A percentile compares a stretch with the other conserved stretches of the same genome.
These are phyloP conservation scores for Micromussa lordhowensis DNA, from an alignment of 92 coral and sea anemone species.

Conservation along the genomic window DNA sequence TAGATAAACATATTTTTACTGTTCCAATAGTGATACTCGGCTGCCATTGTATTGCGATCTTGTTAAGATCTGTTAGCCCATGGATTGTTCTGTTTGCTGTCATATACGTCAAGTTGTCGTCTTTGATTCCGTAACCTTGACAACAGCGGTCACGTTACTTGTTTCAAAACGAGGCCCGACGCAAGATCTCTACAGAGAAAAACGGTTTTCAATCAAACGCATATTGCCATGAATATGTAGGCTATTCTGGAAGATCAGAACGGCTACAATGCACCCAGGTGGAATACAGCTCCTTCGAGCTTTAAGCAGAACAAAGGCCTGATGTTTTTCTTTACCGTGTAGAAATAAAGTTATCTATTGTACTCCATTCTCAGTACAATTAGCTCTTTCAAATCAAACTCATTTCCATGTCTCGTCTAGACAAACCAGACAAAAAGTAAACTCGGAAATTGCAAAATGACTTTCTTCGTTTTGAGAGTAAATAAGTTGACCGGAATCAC, in stretches of 20 bases:
- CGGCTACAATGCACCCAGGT: neutral
- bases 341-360: too few species aligned
- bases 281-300: neutral
- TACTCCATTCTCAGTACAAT: too few species aligned
- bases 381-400: too few species aligned
- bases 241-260: too few species aligned
- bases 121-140: neutral
- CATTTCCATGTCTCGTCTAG: neutral
- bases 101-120: neutral
- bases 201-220: neutral
- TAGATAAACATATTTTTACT: constrained; percentile 8
- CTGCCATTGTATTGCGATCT: neutral
- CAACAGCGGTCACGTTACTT: neutral
- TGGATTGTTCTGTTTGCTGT: neutral
- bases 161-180: neutral
- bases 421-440: neutral
- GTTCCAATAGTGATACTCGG: neutral
- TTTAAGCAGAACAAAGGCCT: too few species aligned
- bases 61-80: neutral
- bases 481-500: neutral
- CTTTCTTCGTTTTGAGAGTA: neutral
- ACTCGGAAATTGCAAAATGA: neutral
- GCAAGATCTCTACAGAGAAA: neutral
- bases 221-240: too few species aligned
- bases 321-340: too few species aligned